Evolutionary conservation across 2,797 vertebrate genomes (phyloP), one percentile per base, ranked within the genome.

Genomic region (Lutjanus campechanus): DNA sequence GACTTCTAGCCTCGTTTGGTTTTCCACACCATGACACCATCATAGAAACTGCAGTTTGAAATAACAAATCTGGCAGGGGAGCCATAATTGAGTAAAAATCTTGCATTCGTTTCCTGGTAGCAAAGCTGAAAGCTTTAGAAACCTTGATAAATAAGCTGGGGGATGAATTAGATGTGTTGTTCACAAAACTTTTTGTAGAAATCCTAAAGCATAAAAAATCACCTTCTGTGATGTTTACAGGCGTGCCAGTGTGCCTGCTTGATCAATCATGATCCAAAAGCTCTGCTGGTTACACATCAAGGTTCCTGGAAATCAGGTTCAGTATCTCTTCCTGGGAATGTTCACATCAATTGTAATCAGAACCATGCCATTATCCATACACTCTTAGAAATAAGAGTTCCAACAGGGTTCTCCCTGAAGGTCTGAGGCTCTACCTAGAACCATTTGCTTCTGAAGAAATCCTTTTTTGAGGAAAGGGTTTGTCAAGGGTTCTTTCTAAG

Each of bases 1-100:
- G 70, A 80, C 55, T 73, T 72, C 51, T 77, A 40, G 56, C 49
- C 41, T 78, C 50, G 17, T 76, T 78, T 72, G 63, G 20, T 79
- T 78, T 76, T 58, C 53, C 43, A 53, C 56, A 63, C 40, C 69
- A 72, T 61, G 65, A 79, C 20, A 41, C 19, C 44, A 56, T 73
- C 59, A 84, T 2, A 71, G 41, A 75, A 77, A 79, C 53, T 54
- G 46, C 8, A 71, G 40, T 56, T n/a, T 76, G 29, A 72, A 83
- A 73, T 67, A 79, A 73, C 62, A 83, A 67, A 69, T 63, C 62
- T 17, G 54, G 19, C 53, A 67, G 41, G 51, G 69, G 41, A 44
- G 64, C 22, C 19, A 25, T 62, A 41, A 59, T 49, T 63, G 58
- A 46, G 22, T 50, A 51, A 70, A 78, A 61, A 64, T 12, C 12